phyloP scores from a whole-genome alignment of 2,888 invertebrate species.

The Drosophila cracens region DNA sequence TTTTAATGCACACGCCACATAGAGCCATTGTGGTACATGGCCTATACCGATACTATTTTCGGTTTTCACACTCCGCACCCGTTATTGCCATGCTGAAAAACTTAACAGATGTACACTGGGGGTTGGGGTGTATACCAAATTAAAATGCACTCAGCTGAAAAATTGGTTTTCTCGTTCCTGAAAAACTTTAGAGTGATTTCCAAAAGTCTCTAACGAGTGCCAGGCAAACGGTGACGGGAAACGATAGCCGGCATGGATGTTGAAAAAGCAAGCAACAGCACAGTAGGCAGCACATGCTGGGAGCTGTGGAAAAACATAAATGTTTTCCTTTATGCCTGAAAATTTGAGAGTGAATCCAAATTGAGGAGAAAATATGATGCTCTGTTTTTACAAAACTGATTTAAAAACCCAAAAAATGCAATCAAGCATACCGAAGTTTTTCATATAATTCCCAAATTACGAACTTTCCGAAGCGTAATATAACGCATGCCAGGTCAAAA shows the following conservation, averaged over 20 bases:
- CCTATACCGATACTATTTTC: slow-evolving; percentile 22
- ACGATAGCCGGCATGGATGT: slow-evolving; percentile 9
- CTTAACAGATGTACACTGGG: slow-evolving; percentile 54
- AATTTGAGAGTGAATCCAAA: slow-evolving; percentile 27
- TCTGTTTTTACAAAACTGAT: slow-evolving; percentile 55
- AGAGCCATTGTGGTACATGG: slow-evolving; percentile 21
- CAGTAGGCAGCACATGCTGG: slow-evolving; percentile 11
- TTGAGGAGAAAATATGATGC: slow-evolving; percentile 21
- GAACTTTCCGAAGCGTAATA: slow-evolving; percentile 8
- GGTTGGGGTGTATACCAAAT: slow-evolving; percentile 79
- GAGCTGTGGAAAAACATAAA: slow-evolving; percentile 39
- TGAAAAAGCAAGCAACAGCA: slow-evolving; percentile 45
- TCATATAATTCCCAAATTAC: slow-evolving; percentile 66
- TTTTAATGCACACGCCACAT: slow-evolving; percentile 50
- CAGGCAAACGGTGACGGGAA: slow-evolving; percentile 15
- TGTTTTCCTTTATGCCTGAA: slow-evolving; percentile 57
- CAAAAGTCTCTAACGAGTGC: slow-evolving; percentile 73
- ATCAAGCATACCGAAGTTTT: slow-evolving; percentile 62
- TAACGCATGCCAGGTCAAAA: not conserved
- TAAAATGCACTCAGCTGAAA: slow-evolving; percentile 85
- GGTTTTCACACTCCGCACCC: slow-evolving; percentile 32
- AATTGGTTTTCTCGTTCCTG: slow-evolving; percentile 83
- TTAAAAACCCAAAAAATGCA: slow-evolving; percentile 58
- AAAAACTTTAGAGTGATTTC: slow-evolving; percentile 75
- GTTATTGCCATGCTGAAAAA: slow-evolving; percentile 35